Evolutionary conservation across 2,888 invertebrate species (phyloP).

Genomic region (Nemotelus nigrinus): DNA sequence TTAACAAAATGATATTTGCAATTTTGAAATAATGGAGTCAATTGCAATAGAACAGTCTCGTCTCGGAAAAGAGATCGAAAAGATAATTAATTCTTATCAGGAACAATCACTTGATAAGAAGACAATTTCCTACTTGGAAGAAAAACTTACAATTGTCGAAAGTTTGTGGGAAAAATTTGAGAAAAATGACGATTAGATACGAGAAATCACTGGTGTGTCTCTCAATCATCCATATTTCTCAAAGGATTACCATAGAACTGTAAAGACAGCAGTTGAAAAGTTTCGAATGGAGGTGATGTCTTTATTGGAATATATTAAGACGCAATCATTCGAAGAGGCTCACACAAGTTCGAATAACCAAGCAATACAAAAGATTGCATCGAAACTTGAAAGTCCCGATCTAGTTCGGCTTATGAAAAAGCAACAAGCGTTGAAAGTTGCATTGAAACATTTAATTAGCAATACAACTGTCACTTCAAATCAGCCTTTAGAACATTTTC

Average conservation of each 20-base stretch:
- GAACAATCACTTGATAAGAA: constrained; percentile 3
- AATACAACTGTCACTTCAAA: neutral
- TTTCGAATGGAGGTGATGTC: neutral
- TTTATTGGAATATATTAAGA: neutral
- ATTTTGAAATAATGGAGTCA: neutral
- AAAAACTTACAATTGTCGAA: neutral
- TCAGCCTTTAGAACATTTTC: neutral
- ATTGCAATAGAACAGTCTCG: neutral
- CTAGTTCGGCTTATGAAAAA: neutral
- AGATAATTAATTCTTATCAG: neutral
- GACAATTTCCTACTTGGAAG: constrained; percentile 1
- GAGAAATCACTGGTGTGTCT: neutral
- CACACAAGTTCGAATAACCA: neutral
- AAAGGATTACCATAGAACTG: constrained; percentile 1
- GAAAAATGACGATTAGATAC: neutral
- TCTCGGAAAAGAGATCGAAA: constrained; percentile 6
- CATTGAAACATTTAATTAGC: neutral
- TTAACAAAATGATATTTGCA: neutral
- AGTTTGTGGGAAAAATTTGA: neutral
- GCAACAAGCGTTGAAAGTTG: neutral
- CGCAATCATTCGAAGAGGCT: neutral
- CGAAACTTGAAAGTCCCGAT: neutral
- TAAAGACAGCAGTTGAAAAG: neutral
- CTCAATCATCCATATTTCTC: neutral
- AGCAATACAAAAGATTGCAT: too few relatives aligned